Evolutionary conservation across 2,113 vertebrate genomes (phyloP).

Genomic region (Lepidothrix coronata): DNA sequence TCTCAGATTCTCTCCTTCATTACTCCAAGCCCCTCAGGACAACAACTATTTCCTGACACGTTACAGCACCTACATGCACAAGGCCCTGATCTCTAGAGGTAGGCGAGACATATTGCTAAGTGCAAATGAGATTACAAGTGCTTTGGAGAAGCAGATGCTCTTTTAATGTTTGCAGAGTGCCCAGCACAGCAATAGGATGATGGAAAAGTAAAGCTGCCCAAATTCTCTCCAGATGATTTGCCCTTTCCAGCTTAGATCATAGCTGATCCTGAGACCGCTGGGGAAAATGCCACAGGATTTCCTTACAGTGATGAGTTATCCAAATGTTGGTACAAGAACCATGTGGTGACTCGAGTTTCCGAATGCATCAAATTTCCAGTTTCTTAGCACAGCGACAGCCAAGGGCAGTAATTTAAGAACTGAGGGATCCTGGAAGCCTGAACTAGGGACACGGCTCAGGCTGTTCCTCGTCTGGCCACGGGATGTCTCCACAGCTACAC

Average conservation of each 20-base stretch:
- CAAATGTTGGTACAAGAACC: background rate
- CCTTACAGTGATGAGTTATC: background rate
- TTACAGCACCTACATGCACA: background rate
- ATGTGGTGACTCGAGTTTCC: background rate
- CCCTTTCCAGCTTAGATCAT: background rate
- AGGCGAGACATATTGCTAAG: background rate
- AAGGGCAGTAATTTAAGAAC: background rate
- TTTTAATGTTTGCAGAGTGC: background rate
- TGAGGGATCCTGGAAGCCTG: background rate
- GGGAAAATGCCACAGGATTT: background rate
- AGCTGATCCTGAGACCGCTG: background rate
- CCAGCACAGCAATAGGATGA: background rate
- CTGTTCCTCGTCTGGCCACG: constrained; percentile 11
- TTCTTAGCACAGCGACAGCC: background rate
- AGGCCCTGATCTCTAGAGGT: background rate
- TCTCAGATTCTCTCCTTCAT: background rate
- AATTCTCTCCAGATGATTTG: background rate
- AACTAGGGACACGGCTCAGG: background rate
- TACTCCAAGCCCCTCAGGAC: background rate
- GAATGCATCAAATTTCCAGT: background rate
- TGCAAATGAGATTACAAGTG: background rate
- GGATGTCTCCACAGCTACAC: constrained; percentile 28
- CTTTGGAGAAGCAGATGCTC: background rate
- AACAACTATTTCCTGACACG: background rate
- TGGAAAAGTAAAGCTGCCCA: background rate